Evolutionary conservation across 2,113 vertebrate species (phyloP).

Genomic region (Ciconia stormi): DNA sequence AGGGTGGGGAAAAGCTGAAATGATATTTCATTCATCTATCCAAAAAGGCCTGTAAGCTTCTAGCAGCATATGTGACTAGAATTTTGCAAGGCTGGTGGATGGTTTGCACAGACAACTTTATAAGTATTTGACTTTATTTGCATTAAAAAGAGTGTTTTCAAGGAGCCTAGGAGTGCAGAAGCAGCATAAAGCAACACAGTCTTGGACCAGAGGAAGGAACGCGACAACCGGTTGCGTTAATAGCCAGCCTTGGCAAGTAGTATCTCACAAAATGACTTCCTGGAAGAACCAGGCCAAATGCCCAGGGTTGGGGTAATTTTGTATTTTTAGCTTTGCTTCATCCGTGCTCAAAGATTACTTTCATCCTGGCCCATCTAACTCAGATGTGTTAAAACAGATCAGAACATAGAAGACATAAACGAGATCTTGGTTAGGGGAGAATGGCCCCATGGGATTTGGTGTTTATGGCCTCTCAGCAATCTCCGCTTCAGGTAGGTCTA

Average conservation of each 20-base stretch:
- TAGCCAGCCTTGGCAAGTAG: neutral
- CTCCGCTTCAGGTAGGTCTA: neutral
- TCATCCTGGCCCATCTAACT: neutral
- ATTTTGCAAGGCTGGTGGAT: neutral
- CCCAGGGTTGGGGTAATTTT: neutral
- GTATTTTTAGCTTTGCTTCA: neutral
- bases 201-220: neutral
- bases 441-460: rapidly evolving
- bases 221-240: neutral
- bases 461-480: neutral
- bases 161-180: neutral
- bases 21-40: neutral
- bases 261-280: neutral
- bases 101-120: neutral
- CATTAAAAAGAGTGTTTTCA: neutral
- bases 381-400: neutral
- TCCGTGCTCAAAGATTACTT: neutral
- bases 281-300: neutral
- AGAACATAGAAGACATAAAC: neutral
- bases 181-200: neutral
- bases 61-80: neutral
- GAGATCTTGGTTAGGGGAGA: neutral
- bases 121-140: neutral
- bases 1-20: neutral
- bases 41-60: neutral